phyloP scores from a whole-genome alignment of 2,113 vertebrate species.

The Gila orcuttii region DNA sequence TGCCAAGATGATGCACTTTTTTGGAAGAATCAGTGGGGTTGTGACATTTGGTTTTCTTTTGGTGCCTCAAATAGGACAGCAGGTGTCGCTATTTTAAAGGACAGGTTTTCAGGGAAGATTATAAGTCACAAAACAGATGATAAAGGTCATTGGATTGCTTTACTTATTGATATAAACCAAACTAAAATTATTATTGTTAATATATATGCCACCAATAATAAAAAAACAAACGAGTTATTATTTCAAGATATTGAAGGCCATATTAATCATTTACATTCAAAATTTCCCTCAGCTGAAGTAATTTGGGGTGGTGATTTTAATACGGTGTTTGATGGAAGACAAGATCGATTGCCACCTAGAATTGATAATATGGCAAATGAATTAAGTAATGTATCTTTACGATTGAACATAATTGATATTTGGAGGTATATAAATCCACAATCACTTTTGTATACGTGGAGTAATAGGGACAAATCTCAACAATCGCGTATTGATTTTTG shows the following conservation, averaged over 20 bases:
- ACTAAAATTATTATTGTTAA: not conserved
- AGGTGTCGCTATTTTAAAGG: constrained; percentile 7
- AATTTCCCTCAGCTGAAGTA: not conserved
- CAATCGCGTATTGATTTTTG: not conserved
- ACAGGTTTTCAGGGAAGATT: not conserved
- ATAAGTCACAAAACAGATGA: not conserved
- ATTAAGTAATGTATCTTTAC: not conserved
- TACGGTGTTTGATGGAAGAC: not conserved
- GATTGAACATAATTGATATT: not conserved
- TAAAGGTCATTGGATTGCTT: not conserved
- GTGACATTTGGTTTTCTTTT: not conserved
- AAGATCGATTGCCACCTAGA: not conserved
- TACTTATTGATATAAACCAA: not conserved
- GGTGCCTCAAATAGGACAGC: constrained; percentile 3
- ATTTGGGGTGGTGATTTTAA: not conserved
- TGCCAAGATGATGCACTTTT: not conserved
- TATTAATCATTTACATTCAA: not conserved
- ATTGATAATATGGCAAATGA: not conserved
- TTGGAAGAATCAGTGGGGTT: not conserved
- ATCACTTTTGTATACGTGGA: too few relatives aligned
- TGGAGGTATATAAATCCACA: not conserved
- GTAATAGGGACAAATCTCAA: too few relatives aligned
- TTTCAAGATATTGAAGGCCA: not conserved
- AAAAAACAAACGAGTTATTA: not conserved
- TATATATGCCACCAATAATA: not conserved